These are phyloP conservation scores for Caenorhabditis afra DNA, from an alignment of 2,888 invertebrate species.

Conservation along the genomic window DNA sequence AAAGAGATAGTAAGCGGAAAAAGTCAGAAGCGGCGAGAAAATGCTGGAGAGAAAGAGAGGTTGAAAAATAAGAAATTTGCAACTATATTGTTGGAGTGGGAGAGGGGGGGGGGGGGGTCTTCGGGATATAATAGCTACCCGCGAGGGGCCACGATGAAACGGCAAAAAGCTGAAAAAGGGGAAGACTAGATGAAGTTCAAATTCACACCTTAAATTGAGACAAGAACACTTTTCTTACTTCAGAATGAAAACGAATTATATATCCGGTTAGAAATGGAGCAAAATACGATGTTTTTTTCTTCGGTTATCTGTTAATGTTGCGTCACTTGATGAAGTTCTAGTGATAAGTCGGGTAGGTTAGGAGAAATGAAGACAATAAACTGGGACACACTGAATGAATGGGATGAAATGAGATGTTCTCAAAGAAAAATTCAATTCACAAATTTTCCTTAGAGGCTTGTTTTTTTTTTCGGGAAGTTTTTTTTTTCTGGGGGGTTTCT, in stretches of 20 bases:
- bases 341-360: too few species aligned
- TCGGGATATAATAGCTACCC: slow-evolving; percentile 53
- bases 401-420: slow-evolving; percentile 33
- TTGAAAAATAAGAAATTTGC: not conserved
- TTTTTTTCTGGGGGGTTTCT: not conserved
- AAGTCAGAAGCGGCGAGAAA: slow-evolving; percentile 15
- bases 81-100: not conserved
- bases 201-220: slow-evolving; percentile 19
- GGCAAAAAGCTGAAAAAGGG: slow-evolving; percentile 22
- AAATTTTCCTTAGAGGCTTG: too few species aligned
- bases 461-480: too few species aligned
- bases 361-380: too few species aligned
- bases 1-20: slow-evolving; percentile 11
- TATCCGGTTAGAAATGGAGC: slow-evolving; percentile 10
- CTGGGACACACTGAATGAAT: too few species aligned
- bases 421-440: slow-evolving; percentile 10
- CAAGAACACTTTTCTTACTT: not conserved
- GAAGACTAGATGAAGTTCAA: slow-evolving; percentile 18
- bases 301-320: not conserved
- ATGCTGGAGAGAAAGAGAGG: slow-evolving; percentile 20
- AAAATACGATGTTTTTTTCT: not conserved
- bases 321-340: too few species aligned
- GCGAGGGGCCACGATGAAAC: slow-evolving; percentile 53
- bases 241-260: slow-evolving; percentile 13
- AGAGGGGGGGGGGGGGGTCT: slow-evolving; percentile 6